Evolutionary conservation across 1,140 invertebrate species (phyloP).

Genomic region (Cydia strobilella): DNA sequence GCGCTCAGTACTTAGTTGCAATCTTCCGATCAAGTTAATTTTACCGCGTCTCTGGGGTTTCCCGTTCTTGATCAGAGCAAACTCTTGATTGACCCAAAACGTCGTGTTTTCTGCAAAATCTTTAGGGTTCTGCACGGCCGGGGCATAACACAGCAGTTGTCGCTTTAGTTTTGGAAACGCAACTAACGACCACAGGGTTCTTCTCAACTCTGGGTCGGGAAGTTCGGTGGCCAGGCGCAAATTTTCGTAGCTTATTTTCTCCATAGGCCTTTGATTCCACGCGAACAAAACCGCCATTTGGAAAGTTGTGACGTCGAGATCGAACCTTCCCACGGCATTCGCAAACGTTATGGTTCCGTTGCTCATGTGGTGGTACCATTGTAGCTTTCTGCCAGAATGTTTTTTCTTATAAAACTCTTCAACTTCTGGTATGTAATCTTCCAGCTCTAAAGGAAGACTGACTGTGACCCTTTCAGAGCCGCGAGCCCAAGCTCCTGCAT

Average conservation of each 20-base stretch:
- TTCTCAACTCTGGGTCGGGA: constrained; percentile 96
- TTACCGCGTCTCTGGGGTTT: constrained; percentile 96
- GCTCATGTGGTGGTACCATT: constrained; percentile 99
- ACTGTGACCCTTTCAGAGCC: constrained; percentile 97
- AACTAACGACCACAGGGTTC: constrained; percentile 98
- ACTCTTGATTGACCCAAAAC: constrained; percentile 99
- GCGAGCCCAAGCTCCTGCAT: constrained; percentile 98
- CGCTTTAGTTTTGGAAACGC: constrained; percentile 98
- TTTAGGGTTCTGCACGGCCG: constrained; percentile 91
- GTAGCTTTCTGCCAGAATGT: constrained; percentile 98
- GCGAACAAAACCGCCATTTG: constrained; percentile 99
- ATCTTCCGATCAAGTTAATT: constrained; percentile 95
- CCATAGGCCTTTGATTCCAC: constrained; percentile 97
- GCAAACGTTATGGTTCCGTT: constrained; percentile 98
- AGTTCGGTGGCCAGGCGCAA: constrained; percentile 97
- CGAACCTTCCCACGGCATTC: constrained; percentile 96
- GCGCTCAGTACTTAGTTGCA: constrained; percentile 96
- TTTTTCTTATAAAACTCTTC: constrained; percentile 98
- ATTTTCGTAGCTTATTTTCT: constrained; percentile 97
- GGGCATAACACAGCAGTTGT: constrained; percentile 92
- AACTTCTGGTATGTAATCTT: constrained; percentile 99
- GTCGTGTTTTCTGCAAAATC: constrained; percentile 96
- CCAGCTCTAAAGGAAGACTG: constrained; percentile 96
- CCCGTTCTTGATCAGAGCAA: constrained; percentile 94
- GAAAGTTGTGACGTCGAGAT: constrained; percentile 99